Percentiles rank a stretch among this genome's conserved stretches.
Conservation (phyloP, 2,797 vertebrate genomes). For the Lemur catta region DNA sequence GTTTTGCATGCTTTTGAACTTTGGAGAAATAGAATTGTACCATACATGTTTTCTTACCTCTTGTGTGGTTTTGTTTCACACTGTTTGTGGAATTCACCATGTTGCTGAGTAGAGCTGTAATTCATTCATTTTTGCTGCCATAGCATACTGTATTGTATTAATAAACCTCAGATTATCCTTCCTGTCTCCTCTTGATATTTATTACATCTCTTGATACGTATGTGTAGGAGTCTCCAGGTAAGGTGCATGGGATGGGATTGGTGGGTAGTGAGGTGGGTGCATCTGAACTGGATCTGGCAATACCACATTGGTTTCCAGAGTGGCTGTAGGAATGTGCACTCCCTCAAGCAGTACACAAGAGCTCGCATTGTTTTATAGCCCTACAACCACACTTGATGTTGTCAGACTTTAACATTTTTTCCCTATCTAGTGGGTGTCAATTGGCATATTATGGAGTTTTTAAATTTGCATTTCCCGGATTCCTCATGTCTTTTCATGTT, state of each 20-base stretch:
- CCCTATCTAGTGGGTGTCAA: not conserved
- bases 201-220: not conserved
- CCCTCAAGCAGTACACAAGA: not conserved
- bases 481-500: not conserved
- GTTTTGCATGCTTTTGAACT: not conserved
- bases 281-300: not conserved
- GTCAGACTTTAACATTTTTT: not conserved
- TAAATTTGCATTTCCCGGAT: not conserved
- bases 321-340: not conserved
- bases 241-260: not conserved
- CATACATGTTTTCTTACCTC: not conserved
- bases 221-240: not conserved
- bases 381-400: not conserved
- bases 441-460: not conserved
- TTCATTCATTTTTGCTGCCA: fast-evolving
- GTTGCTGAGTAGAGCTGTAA: not conserved
- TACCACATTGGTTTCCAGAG: not conserved
- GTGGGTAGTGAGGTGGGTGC: not conserved
- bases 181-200: not conserved
- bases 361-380: not conserved
- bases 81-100: not conserved
- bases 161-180: not conserved
- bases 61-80: not conserved
- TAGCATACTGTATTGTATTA: fast-evolving
- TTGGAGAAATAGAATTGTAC: not conserved